Conservation (phyloP, 2,888 invertebrate species). For the Drosophila parthenogenetica region DNA sequence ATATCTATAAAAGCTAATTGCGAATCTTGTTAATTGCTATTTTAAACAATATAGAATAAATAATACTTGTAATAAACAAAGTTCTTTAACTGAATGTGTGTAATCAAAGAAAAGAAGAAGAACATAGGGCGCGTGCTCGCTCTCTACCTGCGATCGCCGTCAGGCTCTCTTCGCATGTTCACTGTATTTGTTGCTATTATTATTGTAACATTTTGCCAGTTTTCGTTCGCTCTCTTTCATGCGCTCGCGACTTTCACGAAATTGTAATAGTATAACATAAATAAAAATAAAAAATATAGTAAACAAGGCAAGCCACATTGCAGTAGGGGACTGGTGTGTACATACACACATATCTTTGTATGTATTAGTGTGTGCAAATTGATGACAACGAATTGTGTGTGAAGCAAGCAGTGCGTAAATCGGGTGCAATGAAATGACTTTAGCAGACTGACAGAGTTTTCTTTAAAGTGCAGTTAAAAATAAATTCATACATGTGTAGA, state of each 20-base stretch:
- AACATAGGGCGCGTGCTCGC: constrained; percentile 21
- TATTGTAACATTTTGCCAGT: constrained; percentile 59
- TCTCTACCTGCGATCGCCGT: constrained; percentile 42
- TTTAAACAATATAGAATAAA: background rate
- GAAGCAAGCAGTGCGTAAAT: constrained; percentile 48
- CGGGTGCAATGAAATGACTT: constrained; percentile 48
- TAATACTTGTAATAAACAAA: constrained; percentile 13
- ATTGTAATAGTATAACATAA: constrained; percentile 58
- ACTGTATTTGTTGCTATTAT: constrained; percentile 59
- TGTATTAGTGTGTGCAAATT: constrained; percentile 36
- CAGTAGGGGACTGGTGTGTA: constrained; percentile 32
- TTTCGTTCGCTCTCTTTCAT: constrained; percentile 45
- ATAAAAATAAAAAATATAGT: constrained; percentile 52
- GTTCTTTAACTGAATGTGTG: constrained; percentile 7
- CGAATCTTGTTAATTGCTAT: constrained; percentile 5
- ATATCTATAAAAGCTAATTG: constrained; percentile 18
- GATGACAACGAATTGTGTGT: constrained; percentile 55
- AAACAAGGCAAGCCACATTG: constrained; percentile 66
- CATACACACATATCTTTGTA: constrained; percentile 1
- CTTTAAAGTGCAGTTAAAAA: constrained; percentile 47
- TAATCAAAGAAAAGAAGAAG: constrained; percentile 21
- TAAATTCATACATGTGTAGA: constrained; percentile 28
- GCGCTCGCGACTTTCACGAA: constrained; percentile 70
- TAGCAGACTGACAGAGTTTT: constrained; percentile 40
- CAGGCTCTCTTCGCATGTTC: constrained; percentile 33